phyloP scores from a whole-genome alignment of 1,140 invertebrate species.

The Drosophila chauvacae region DNA sequence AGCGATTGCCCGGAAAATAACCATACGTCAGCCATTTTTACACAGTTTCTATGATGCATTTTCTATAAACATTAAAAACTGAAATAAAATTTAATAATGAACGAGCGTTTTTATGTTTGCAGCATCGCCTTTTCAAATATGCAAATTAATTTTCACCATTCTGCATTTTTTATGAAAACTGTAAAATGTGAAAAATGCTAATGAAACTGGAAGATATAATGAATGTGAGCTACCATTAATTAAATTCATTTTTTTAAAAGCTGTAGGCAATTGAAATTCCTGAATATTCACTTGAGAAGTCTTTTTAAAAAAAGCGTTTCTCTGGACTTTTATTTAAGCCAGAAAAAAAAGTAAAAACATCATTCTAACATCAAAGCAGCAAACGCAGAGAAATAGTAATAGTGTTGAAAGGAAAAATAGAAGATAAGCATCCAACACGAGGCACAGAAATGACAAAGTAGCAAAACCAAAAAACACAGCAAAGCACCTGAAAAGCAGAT shows the following conservation, averaged over 20 bases:
- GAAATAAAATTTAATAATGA: constrained; percentile 26
- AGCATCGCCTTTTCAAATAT: constrained; percentile 18
- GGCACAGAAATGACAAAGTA: constrained; percentile 17
- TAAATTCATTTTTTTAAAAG: constrained; percentile 5
- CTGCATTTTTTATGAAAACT: constrained; percentile 14
- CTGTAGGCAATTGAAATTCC: not conserved
- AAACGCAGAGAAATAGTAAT: constrained; percentile 6
- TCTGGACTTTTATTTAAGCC: not conserved
- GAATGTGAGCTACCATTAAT: constrained; percentile 10
- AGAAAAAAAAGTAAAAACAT: not conserved
- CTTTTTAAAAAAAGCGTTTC: not conserved
- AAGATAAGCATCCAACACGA: constrained; percentile 20
- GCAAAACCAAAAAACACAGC: constrained; percentile 18
- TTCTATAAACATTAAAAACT: constrained; percentile 2
- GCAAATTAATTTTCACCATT: constrained; percentile 28
- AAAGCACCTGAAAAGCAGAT: constrained; percentile 40
- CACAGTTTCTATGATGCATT: constrained; percentile 9
- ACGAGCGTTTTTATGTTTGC: constrained; percentile 26
- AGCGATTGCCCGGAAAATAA: not conserved
- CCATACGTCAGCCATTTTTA: constrained; percentile 1
- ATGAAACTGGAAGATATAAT: not conserved
- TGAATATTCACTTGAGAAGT: not conserved
- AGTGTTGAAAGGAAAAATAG: constrained; percentile 13
- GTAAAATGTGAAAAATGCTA: constrained; percentile 17
- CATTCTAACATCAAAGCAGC: constrained; percentile 21